These are phyloP conservation scores for Patella ulyssiponensis DNA, from an alignment of 2,888 invertebrate genomes.

Conservation along the genomic window DNA sequence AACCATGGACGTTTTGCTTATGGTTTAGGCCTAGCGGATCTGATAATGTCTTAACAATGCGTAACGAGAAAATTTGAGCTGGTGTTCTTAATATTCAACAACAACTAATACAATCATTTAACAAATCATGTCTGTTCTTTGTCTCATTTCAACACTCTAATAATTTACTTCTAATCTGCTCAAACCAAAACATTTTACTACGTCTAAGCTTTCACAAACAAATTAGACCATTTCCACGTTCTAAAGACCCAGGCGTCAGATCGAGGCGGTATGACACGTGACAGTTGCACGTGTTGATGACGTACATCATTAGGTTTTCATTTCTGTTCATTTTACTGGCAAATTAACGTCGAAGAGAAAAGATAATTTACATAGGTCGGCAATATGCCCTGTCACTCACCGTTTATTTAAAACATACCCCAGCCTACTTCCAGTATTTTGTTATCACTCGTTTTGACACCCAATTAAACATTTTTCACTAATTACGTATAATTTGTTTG, in stretches of 20 bases:
- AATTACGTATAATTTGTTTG: slow-evolving; percentile 7
- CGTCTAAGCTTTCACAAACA: too few species aligned
- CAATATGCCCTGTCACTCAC: slow-evolving; percentile 8
- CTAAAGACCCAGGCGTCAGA: too few species aligned
- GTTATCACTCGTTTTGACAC: slow-evolving; percentile 5
- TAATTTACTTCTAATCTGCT: neutral
- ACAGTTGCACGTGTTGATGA: slow-evolving; percentile 12
- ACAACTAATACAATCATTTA: neutral
- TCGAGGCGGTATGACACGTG: neutral
- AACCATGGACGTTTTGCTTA: too few species aligned
- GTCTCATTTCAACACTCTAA: slow-evolving; percentile 2
- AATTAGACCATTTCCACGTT: too few species aligned
- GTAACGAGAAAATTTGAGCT: too few species aligned
- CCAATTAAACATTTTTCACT: neutral
- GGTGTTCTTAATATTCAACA: too few species aligned
- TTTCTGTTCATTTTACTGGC: slow-evolving; percentile 12
- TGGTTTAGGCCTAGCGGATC: too few species aligned
- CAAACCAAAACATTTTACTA: too few species aligned
- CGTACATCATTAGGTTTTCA: slow-evolving; percentile 5
- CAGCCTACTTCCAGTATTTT: neutral
- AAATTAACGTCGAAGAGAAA: slow-evolving; percentile 11
- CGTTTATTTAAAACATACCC: neutral
- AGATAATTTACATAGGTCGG: slow-evolving; percentile 8
- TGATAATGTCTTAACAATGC: too few species aligned
- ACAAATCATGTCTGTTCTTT: neutral